phyloP scores from a whole-genome alignment of 1,140 invertebrate species.

The Zaprionus lachaisei region DNA sequence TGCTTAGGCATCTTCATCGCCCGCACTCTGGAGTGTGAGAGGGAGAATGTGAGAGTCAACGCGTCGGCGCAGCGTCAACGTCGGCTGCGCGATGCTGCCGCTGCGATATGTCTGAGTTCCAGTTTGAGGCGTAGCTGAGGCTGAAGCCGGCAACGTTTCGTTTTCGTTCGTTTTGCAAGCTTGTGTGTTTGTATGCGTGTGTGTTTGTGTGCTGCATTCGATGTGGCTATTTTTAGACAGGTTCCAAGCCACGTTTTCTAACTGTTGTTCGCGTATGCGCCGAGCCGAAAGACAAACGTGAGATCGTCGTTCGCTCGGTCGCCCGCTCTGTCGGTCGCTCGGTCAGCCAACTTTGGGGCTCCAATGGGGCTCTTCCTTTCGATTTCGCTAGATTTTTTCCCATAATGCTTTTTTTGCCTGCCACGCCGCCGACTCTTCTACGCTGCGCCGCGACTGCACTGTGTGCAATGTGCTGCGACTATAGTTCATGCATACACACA shows the following conservation, averaged over 20 bases:
- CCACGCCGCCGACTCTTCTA: slow-evolving; percentile 37
- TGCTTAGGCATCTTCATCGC: not conserved
- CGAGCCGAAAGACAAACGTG: slow-evolving; percentile 64
- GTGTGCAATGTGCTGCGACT: slow-evolving; percentile 23
- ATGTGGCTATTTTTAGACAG: slow-evolving; percentile 82
- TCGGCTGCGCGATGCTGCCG: not conserved
- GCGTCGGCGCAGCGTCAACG: not conserved
- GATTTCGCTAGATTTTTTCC: slow-evolving; percentile 80
- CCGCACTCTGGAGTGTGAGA: not conserved
- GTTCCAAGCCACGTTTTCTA: slow-evolving; percentile 83
- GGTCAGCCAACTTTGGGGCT: slow-evolving; percentile 58
- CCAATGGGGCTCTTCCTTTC: slow-evolving; percentile 79
- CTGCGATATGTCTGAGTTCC: slow-evolving; percentile 46
- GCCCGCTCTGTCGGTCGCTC: slow-evolving; percentile 69
- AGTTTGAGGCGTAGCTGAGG: slow-evolving; percentile 55
- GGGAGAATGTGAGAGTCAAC: slow-evolving; percentile 56
- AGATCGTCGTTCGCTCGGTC: slow-evolving; percentile 61
- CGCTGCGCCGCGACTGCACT: slow-evolving; percentile 17
- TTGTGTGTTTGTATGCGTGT: slow-evolving; percentile 31
- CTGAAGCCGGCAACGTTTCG: slow-evolving; percentile 65
- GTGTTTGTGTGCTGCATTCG: slow-evolving; percentile 73
- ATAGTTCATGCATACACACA: slow-evolving; percentile 6
- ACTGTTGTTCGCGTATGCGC: slow-evolving; percentile 78
- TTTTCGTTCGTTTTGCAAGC: slow-evolving; percentile 58
- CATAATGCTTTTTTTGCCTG: slow-evolving; percentile 64